Percentiles rank a stretch among this genome's conserved stretches.
These are phyloP conservation scores for Bimastos eiseni DNA, from an alignment of 2,888 invertebrate genomes.

Conservation along the genomic window DNA sequence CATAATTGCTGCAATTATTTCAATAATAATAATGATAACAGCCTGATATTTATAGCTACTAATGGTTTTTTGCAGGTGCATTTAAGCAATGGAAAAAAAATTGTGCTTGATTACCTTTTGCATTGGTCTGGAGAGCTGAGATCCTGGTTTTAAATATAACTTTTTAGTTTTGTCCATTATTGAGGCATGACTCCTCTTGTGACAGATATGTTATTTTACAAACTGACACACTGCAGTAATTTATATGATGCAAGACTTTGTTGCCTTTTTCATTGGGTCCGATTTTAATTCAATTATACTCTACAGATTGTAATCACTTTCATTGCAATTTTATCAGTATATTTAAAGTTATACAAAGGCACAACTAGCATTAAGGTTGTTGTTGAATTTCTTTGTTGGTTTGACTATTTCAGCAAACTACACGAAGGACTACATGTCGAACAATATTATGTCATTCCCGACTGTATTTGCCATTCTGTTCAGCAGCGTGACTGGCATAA, in stretches of 20 bases:
- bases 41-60: neutral
- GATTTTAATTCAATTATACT: too few relatives aligned
- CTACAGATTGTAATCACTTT: too few relatives aligned
- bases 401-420: conserved; percentile 54
- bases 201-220: too few relatives aligned
- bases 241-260: too few relatives aligned
- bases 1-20: neutral
- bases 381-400: neutral
- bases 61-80: neutral
- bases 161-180: too few relatives aligned
- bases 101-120: neutral
- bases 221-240: too few relatives aligned
- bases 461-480: conserved; percentile 96
- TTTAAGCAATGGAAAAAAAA: neutral
- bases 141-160: too few relatives aligned
- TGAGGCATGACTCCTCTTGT: too few relatives aligned
- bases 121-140: too few relatives aligned
- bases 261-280: too few relatives aligned
- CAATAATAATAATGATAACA: neutral
- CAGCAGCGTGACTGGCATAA: conserved; percentile 97
- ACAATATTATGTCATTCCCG: conserved; percentile 76
- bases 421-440: conserved; percentile 75
- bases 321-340: too few relatives aligned
- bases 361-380: neutral
- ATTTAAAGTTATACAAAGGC: too few relatives aligned